phyloP scores from a whole-genome alignment of 1,140 invertebrate genomes.

The Megalopta genalis region DNA sequence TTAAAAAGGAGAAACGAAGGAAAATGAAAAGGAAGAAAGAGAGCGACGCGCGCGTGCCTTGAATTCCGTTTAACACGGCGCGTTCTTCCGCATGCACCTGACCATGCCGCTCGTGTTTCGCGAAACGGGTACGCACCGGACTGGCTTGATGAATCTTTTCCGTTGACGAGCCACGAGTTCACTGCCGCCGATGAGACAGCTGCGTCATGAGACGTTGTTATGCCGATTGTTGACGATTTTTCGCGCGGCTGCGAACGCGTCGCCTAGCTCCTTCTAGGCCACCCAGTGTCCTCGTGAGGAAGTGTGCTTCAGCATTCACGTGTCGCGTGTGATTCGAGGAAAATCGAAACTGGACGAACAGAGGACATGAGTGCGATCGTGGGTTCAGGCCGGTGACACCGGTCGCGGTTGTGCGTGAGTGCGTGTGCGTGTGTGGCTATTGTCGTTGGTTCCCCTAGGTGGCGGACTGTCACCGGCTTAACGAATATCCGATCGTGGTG shows the following conservation, averaged over 20 bases:
- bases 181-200: neutral
- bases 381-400: conserved; percentile 60
- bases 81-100: neutral
- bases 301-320: too few species aligned
- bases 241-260: neutral
- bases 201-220: neutral
- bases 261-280: neutral
- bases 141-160: neutral
- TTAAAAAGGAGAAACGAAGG: neutral
- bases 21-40: neutral
- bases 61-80: neutral
- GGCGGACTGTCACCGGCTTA: conserved; percentile 48
- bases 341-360: neutral
- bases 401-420: conserved; percentile 50
- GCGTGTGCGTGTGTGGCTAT: conserved; percentile 46
- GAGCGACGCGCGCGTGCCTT: neutral
- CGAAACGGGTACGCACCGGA: too few species aligned
- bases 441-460: conserved; percentile 39
- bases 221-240: neutral
- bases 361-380: conserved; percentile 47
- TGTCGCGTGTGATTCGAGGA: neutral
- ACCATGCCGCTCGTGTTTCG: neutral
- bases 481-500: conserved; percentile 53
- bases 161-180: neutral
- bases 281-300: too few species aligned